Evolutionary conservation across 1,140 invertebrate species (phyloP).

Genomic region (Tribolium madens): DNA sequence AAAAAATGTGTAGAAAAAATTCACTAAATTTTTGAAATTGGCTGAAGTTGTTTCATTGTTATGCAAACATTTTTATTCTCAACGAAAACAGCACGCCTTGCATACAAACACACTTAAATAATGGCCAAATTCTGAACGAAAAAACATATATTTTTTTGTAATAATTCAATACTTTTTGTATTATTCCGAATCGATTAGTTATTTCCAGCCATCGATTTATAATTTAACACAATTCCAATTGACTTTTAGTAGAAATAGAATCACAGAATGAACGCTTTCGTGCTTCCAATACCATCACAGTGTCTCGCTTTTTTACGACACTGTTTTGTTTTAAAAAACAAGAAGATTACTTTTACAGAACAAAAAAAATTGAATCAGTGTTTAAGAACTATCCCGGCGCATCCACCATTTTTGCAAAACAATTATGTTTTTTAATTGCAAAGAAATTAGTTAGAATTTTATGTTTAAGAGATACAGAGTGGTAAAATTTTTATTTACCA

Average conservation of each 20-base stretch:
- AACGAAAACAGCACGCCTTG: no score
- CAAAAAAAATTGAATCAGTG: no score
- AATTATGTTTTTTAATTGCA: no score
- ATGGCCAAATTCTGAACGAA: no score
- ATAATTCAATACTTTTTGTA: neutral
- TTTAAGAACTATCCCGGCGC: conserved; percentile 15
- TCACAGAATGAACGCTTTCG: neutral
- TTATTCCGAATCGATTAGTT: neutral
- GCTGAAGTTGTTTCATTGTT: no score
- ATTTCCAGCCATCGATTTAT: conserved; percentile 9
- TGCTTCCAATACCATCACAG: neutral
- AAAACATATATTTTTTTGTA: no score
- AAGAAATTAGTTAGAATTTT: no score
- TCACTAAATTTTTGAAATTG: neutral
- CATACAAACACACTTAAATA: no score
- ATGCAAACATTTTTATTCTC: neutral
- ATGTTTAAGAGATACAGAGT: no score
- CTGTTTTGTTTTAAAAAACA: neutral
- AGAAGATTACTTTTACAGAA: no score
- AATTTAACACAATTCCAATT: neutral
- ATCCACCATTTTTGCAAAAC: conserved; percentile 10
- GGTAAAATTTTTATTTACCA: no score
- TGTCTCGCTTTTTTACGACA: neutral
- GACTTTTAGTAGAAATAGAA: neutral
- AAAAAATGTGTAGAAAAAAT: neutral